A percentile compares a stretch with the other conserved stretches of the same genome.
These are phyloP conservation scores for Fistularia commersonii DNA, from an alignment of 2,797 vertebrate species.

Conservation along the genomic window DNA sequence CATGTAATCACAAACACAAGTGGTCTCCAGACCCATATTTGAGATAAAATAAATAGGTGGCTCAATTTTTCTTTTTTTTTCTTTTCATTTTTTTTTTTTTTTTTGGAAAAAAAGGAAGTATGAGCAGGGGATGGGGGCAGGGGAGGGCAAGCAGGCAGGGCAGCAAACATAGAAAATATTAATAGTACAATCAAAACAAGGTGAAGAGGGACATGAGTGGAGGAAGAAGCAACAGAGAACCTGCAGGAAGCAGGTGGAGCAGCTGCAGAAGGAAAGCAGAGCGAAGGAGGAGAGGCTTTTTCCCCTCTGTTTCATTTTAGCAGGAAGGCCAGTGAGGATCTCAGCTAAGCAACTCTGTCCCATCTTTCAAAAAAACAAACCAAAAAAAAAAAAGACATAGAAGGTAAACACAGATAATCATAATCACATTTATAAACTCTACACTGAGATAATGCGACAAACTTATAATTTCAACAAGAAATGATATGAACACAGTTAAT, in stretches of 20 bases:
- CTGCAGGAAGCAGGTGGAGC: constrained; percentile 38
- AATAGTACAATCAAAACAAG: constrained; percentile 29
- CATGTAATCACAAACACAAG: constrained; percentile 35
- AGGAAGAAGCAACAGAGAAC: constrained; percentile 14
- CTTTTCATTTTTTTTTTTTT: constrained; percentile 17
- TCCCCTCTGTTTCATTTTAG: constrained; percentile 71
- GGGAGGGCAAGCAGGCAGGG: constrained; percentile 14
- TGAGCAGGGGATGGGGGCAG: not conserved
- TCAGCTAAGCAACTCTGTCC: too few relatives aligned
- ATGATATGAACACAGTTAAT: constrained; percentile 78
- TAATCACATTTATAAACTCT: constrained; percentile 70
- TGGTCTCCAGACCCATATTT: constrained; percentile 63
- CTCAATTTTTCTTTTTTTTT: constrained; percentile 15
- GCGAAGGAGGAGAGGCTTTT: constrained; percentile 48
- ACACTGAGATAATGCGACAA: constrained; percentile 85
- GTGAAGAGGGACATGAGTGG: not conserved
- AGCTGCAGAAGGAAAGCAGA: constrained; percentile 17
- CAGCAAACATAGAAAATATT: constrained; percentile 20
- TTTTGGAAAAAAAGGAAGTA: constrained; percentile 14
- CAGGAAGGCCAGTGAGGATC: too few relatives aligned
- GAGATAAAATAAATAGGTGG: constrained; percentile 63
- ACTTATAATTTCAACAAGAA: constrained; percentile 72
- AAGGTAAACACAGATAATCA: constrained; percentile 78
- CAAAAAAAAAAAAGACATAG: constrained; percentile 71
- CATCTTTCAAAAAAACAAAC: too few relatives aligned